Conservation (phyloP, 2,888 invertebrate genomes). For the Leucania comma region DNA sequence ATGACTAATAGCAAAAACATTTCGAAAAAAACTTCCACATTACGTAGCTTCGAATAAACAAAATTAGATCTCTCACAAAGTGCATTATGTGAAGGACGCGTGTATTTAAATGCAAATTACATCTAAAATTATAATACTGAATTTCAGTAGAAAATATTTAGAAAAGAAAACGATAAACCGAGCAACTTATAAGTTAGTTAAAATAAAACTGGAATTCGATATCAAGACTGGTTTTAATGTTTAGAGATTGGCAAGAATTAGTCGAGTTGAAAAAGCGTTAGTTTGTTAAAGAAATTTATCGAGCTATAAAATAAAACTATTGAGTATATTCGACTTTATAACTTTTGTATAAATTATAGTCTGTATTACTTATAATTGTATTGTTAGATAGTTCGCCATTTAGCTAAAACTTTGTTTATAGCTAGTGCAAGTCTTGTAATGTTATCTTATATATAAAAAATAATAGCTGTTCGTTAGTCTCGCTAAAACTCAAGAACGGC, state of each 20-base stretch:
- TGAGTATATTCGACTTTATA: background rate
- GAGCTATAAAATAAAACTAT: conserved; percentile 4
- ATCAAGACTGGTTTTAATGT: conserved; percentile 70
- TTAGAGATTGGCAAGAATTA: conserved; percentile 55
- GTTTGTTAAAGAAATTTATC: background rate
- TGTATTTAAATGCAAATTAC: conserved; percentile 66
- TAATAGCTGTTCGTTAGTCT: too few relatives aligned
- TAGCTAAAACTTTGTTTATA: background rate
- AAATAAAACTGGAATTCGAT: conserved; percentile 74
- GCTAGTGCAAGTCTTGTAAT: background rate
- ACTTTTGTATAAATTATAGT: background rate
- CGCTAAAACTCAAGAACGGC: too few relatives aligned
- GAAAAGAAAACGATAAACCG: conserved; percentile 57
- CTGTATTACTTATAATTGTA: background rate
- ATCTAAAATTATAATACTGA: conserved; percentile 72
- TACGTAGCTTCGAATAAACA: conserved; percentile 61
- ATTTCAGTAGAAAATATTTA: conserved; percentile 57
- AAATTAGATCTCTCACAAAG: conserved; percentile 60
- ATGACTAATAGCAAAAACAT: conserved; percentile 70
- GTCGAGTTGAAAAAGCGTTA: conserved; percentile 21
- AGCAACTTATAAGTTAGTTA: conserved; percentile 64
- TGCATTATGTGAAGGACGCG: conserved; percentile 61
- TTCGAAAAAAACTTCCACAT: conserved; percentile 62
- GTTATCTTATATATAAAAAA: too few relatives aligned
- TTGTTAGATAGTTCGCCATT: background rate